Percentiles rank a stretch among this genome's conserved stretches.
phyloP scores from a whole-genome alignment of 2,888 invertebrate genomes.

The Noctua janthina region DNA sequence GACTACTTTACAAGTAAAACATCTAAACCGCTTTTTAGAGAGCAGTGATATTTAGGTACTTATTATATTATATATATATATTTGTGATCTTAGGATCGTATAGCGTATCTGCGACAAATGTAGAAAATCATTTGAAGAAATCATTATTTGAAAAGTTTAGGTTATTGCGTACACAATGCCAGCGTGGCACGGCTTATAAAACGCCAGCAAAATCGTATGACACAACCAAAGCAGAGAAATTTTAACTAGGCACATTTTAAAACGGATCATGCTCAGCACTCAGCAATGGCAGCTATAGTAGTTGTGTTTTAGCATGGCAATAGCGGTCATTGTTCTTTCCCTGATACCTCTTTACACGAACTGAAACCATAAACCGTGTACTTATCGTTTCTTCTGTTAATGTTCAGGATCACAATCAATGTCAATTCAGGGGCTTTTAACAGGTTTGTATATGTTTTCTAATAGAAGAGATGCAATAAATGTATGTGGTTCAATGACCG shows the following conservation, averaged over 20 bases:
- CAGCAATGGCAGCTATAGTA: not conserved
- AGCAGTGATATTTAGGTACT: not conserved
- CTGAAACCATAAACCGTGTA: no score
- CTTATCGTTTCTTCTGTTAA: no score
- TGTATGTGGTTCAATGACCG: no score
- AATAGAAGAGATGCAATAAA: no score
- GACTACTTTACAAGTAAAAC: not conserved
- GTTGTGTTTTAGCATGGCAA: no score
- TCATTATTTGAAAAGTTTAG: not conserved
- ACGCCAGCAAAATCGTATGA: not conserved
- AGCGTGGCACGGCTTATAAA: not conserved
- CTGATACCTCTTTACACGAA: no score
- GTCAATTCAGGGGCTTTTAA: no score
- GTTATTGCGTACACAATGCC: not conserved
- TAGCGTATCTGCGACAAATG: not conserved
- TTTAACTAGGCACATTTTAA: not conserved
- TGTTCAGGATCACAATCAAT: no score
- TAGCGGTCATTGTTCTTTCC: no score
- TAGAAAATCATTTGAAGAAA: not conserved
- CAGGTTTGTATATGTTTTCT: no score
- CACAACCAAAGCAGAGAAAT: not conserved
- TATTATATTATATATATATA: no score
- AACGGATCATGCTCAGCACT: not conserved
- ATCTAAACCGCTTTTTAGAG: not conserved
- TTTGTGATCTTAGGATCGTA: constrained; percentile 2